phyloP scores from a whole-genome alignment of 2,797 vertebrate genomes.

The Nannoperca obscura region DNA sequence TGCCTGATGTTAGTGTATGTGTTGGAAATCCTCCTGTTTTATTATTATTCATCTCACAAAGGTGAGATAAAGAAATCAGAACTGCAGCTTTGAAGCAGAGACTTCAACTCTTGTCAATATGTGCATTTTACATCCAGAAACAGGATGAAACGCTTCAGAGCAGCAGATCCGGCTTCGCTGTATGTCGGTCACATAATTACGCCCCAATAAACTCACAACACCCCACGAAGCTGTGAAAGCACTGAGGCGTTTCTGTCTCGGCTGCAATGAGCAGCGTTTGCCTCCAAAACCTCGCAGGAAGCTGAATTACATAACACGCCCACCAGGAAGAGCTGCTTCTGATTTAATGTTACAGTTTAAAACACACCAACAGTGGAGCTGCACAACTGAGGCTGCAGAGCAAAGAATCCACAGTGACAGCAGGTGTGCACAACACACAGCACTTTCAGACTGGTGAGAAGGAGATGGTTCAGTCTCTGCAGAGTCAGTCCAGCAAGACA shows the following conservation, averaged over 20 bases:
- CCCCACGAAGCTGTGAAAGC: slow-evolving; percentile 25
- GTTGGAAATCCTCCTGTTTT: not conserved
- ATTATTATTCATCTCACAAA: not conserved
- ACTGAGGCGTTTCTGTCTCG: slow-evolving; percentile 19
- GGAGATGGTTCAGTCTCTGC: not conserved
- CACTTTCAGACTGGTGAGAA: not conserved
- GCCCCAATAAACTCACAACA: slow-evolving; percentile 33
- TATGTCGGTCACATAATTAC: slow-evolving; percentile 40
- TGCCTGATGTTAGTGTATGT: too few species aligned
- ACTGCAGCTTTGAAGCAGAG: slow-evolving; percentile 13
- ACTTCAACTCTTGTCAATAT: not conserved
- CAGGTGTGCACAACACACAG: not conserved
- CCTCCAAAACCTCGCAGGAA: slow-evolving; percentile 23
- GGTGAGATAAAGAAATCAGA: slow-evolving; percentile 21
- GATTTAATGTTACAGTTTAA: slow-evolving; percentile 11
- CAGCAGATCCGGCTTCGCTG: not conserved
- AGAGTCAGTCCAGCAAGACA: not conserved
- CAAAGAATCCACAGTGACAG: not conserved
- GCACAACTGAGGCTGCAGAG: not conserved
- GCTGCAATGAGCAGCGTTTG: slow-evolving; percentile 31
- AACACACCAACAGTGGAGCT: not conserved
- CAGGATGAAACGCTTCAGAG: not conserved
- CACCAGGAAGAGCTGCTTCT: slow-evolving; percentile 13
- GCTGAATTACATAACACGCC: slow-evolving; percentile 45
- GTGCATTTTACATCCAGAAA: not conserved